Evolutionary conservation across 2,888 invertebrate species (phyloP), one percentile per base, ranked within the genome.

Genomic region (Trissolcus brochymenae): DNA sequence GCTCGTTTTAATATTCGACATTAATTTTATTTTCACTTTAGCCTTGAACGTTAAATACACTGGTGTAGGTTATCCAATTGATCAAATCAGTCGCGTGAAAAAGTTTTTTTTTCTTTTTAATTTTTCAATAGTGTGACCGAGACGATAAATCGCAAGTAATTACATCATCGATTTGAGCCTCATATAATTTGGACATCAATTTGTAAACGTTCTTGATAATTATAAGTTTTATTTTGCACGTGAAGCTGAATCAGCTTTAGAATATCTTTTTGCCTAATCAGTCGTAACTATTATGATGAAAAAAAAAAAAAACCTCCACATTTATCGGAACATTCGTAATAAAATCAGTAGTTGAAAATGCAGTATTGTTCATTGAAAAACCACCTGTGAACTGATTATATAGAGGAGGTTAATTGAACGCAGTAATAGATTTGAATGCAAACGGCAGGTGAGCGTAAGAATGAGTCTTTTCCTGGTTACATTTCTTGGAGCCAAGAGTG

Each of bases 351-450:
- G 9, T 29, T 29, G 7, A 6, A 9, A 29, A 29, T 29, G 2
- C 6, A 29, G 29, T 4, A 4, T 6, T 40, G 56, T 77, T 65
- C 46, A 56, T 66, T 62, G 64, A n/a, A 59, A 65, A 75, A 76
- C 66, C 74, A 80, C 75, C 80, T 80, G 78, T 72, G 77, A 80
- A 76, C 66, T 61, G 51, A 35, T 61, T 55, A 35, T 64, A 6
- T 9, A 29, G 1, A 9, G n/a, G 29, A 64, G 76, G 76, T 79
- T 81, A 80, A 81, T 81, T 80, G 76, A 71, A 76, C 72, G 74
- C 51, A 77, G 72, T 68, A 55, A 1, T 77, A 71, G 80, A 80
- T 82, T 80, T 80, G 72, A 81, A 76, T 79, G 68, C 41, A 72
- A 70, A 62, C 54, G 78, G 75, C 79, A 79, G 80, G 78, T 78